Evolutionary conservation across 2,113 vertebrate genomes (phyloP).

Genomic region (Sapajus apella): DNA sequence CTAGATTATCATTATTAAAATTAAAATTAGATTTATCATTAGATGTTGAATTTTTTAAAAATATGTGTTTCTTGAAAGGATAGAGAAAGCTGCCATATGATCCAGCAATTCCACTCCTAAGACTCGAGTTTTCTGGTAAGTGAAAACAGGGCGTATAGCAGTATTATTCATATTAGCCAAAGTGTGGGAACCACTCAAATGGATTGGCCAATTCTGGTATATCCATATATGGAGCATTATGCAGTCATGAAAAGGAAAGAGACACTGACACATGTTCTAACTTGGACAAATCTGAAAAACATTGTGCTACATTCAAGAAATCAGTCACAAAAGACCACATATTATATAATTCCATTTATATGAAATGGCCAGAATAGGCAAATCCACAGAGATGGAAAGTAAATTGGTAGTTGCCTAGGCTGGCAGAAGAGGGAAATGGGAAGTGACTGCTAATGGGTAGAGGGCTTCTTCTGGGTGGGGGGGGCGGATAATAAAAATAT

Average conservation of each 20-base stretch:
- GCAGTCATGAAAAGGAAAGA: neutral
- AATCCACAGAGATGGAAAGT: neutral
- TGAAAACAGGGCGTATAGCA: neutral
- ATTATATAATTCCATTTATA: neutral
- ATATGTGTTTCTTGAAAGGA: neutral
- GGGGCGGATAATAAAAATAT: neutral
- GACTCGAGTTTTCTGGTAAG: neutral
- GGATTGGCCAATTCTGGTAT: neutral
- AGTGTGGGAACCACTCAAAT: neutral
- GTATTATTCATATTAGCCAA: neutral
- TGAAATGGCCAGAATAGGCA: neutral
- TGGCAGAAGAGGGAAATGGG: fast-evolving
- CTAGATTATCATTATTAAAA: neutral
- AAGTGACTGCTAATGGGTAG: neutral
- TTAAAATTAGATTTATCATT: neutral
- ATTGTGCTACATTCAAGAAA: neutral
- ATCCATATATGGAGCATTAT: neutral
- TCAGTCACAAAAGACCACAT: neutral
- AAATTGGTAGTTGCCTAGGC: neutral
- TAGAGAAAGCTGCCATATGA: neutral
- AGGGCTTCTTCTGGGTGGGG: fast-evolving
- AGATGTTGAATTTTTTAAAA: neutral
- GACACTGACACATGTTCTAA: neutral
- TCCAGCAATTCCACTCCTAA: neutral
- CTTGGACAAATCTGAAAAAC: neutral